Percentiles rank a stretch among this genome's conserved stretches.
These are phyloP conservation scores for Ginglymostoma cirratum DNA, from an alignment of 2,113 vertebrate species.

Conservation along the genomic window DNA sequence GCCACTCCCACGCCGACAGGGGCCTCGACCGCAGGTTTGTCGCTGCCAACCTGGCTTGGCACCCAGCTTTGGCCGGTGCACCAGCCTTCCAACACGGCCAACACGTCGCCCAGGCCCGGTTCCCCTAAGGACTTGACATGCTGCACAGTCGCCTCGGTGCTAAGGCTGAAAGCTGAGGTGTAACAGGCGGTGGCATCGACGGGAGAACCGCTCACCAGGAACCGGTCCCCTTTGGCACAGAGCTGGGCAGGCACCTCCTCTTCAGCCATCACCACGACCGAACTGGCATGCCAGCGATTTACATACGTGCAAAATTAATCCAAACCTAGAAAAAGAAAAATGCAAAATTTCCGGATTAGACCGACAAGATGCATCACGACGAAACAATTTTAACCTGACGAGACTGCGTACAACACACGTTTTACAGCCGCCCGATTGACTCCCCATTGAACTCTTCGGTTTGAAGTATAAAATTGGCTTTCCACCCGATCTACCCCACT, in stretches of 20 bases:
- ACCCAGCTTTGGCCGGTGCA: not conserved
- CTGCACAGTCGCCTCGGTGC: conserved; percentile 54
- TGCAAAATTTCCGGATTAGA: not conserved
- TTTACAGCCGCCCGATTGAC: not conserved
- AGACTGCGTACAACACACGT: too few relatives aligned
- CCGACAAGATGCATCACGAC: not conserved
- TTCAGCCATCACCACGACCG: conserved; percentile 51
- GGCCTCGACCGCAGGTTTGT: not conserved
- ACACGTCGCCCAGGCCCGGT: conserved; percentile 45
- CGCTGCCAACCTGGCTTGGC: not conserved
- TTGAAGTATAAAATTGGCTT: not conserved
- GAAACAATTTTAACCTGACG: not conserved
- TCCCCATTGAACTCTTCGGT: not conserved
- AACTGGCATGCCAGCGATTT: conserved; percentile 29
- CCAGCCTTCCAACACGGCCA: conserved; percentile 58
- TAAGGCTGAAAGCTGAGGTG: conserved; percentile 71
- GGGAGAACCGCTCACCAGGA: conserved; percentile 53
- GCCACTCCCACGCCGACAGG: conserved; percentile 62
- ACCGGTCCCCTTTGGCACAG: conserved; percentile 65
- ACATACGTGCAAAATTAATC: not conserved
- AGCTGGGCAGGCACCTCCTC: conserved; percentile 54
- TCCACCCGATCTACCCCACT: not conserved
- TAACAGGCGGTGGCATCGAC: conserved; percentile 65
- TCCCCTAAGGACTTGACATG: conserved; percentile 55
- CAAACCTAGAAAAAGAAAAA: not conserved